Percentiles rank a stretch among this genome's conserved stretches.
These are phyloP conservation scores for Cantharis rustica DNA, from an alignment of 2,888 invertebrate species.

Conservation along the genomic window DNA sequence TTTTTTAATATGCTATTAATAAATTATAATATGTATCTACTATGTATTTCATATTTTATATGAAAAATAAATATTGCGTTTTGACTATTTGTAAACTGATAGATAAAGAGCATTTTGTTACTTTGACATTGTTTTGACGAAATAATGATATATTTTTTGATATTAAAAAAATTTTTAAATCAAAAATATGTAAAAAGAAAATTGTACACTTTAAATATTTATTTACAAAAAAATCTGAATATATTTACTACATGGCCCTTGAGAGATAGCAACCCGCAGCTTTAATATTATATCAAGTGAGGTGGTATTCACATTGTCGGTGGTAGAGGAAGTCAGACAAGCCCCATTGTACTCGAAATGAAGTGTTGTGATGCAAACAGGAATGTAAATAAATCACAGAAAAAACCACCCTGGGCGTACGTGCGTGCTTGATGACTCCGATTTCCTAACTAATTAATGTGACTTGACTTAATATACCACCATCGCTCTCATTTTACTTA, in stretches of 20 bases:
- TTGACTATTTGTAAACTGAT: no score
- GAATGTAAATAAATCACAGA: constrained; percentile 25
- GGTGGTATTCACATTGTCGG: constrained; percentile 9
- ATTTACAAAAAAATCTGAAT: constrained; percentile 16
- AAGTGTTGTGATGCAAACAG: constrained; percentile 23
- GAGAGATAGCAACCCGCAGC: constrained; percentile 3
- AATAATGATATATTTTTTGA: not conserved
- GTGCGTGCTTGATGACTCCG: constrained; percentile 12
- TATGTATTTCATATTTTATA: no score
- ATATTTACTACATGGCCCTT: constrained; percentile 8
- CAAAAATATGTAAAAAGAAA: not conserved
- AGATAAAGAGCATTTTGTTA: not conserved
- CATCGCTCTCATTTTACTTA: not conserved
- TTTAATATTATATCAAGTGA: constrained; percentile 12
- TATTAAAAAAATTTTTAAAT: not conserved
- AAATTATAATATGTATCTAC: no score
- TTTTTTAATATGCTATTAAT: no score
- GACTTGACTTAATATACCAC: constrained; percentile 4
- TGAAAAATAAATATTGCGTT: no score
- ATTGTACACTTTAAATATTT: constrained; percentile 14
- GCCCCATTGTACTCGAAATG: constrained; percentile 21
- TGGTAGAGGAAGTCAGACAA: constrained; percentile 11
- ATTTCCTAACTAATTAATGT: constrained; percentile 18
- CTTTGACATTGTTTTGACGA: not conserved
- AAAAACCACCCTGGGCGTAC: constrained; percentile 5